Evolutionary conservation across 2,888 invertebrate species (phyloP).

Genomic region (Polymixis flavicincta): DNA sequence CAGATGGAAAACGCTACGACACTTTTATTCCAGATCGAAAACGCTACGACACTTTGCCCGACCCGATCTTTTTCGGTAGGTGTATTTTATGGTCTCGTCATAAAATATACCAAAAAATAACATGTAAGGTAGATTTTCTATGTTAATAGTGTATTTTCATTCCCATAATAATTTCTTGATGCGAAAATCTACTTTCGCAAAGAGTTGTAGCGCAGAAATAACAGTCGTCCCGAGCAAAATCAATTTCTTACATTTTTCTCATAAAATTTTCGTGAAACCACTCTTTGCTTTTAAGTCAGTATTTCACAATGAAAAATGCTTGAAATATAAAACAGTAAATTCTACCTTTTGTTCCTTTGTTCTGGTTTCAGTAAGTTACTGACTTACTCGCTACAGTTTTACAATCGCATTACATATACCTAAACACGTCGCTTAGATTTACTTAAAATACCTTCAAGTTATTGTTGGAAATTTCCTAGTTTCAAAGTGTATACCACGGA

Average conservation of each 20-base stretch:
- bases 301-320: slow-evolving; percentile 53
- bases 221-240: slow-evolving; percentile 36
- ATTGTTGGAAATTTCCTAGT: slow-evolving; percentile 21
- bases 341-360: slow-evolving; percentile 45
- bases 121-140: not conserved
- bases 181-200: slow-evolving; percentile 34
- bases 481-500: slow-evolving; percentile 4
- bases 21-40: not conserved
- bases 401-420: slow-evolving; percentile 40
- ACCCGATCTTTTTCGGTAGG: not conserved
- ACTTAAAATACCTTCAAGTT: slow-evolving; percentile 28
- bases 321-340: slow-evolving; percentile 26
- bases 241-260: slow-evolving; percentile 43
- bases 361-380: slow-evolving; percentile 17
- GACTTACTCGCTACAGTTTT: slow-evolving; percentile 21
- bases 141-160: not conserved
- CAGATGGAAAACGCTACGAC: not conserved
- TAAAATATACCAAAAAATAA: slow-evolving; percentile 16
- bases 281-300: slow-evolving; percentile 42
- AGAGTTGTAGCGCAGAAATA: slow-evolving; percentile 28
- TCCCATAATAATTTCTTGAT: slow-evolving; percentile 4
- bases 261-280: slow-evolving; percentile 34
- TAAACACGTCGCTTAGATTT: slow-evolving; percentile 37
- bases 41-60: no score
- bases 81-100: no score